A percentile compares a stretch with the other conserved stretches of the same genome.
Conservation (phyloP, 1,140 invertebrate species). For the Samia ricini region DNA sequence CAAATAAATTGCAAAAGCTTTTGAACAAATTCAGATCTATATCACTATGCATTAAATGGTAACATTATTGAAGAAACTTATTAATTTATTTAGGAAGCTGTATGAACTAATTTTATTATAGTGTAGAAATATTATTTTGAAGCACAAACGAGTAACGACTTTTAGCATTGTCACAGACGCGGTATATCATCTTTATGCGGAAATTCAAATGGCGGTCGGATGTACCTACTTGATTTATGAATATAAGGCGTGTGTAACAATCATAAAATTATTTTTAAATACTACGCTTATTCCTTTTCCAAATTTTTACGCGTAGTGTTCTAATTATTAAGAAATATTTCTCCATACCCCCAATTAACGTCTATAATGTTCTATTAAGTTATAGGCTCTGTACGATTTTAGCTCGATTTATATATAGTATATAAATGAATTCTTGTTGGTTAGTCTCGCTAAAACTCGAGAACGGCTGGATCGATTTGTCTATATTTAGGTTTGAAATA, state of each 20-base stretch:
- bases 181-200: slow-evolving; percentile 57
- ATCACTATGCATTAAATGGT: too few relatives aligned
- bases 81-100: background rate
- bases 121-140: background rate
- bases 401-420: too few relatives aligned
- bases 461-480: too few relatives aligned
- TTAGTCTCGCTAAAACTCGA: too few relatives aligned
- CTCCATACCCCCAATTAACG: too few relatives aligned
- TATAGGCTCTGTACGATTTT: too few relatives aligned
- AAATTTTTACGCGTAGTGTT: background rate
- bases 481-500: too few relatives aligned
- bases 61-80: too few relatives aligned
- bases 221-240: slow-evolving; percentile 71
- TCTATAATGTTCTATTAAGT: too few relatives aligned
- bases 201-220: slow-evolving; percentile 65
- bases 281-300: background rate
- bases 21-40: too few relatives aligned
- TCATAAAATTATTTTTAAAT: slow-evolving; percentile 62
- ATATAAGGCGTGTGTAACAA: slow-evolving; percentile 41
- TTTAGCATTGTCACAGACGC: slow-evolving; percentile 59
- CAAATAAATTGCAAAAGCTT: too few relatives aligned
- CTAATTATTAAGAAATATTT: background rate
- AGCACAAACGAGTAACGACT: slow-evolving; percentile 27
- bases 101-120: background rate
- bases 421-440: too few relatives aligned